Evolutionary conservation across 2,797 vertebrate species (phyloP), one percentile per base, ranked within the genome.

Genomic region (Stomatorhinus walkeri): DNA sequence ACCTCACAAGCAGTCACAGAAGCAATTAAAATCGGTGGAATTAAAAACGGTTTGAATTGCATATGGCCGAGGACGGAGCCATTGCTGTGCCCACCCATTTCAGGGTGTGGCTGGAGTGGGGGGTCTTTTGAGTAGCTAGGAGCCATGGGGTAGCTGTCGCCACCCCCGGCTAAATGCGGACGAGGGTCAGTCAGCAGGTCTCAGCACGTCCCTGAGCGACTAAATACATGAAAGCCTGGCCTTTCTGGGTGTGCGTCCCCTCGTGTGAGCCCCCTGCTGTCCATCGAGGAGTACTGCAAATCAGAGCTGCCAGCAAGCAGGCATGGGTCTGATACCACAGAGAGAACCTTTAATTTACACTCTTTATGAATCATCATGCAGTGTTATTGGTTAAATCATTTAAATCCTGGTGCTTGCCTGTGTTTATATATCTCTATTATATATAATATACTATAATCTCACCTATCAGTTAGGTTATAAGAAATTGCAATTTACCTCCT

Each of bases 251-350:
- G 28, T 6, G 12, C 12, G 12, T 16, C 64, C 28, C 28, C 28
- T 36, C 64, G 94, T 48, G 95, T 93, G 90, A 92, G 94, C 90
- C 93, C 91, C 89, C 94, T 95, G 43, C 90, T 91, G 10, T 10
- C 88, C 48, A 94, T 91, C 91, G 96, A 95, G 91, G 96, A 92
- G 88, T 94, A 89, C 90, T 93, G 93, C 94, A 95, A 64, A 91
- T 92, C 88, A 92, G 94, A 90, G 92, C 90, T 92, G 88, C 91
- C 46, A 89, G 95, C 93, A 89, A 90, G 91, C 24, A 92, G 94
- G 28, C 93, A 91, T 92, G 94, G 93, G 22, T 91, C 94, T 93
- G 95, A 95, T 96, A 91, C 9, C 43, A 10, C 49, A 10, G 49
- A 24, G 85, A 12, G 85, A 84, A 28, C 43, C 81, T 84, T 43